A percentile compares a stretch with the other conserved stretches of the same genome.
Evolutionary conservation across 2,888 invertebrate genomes (phyloP).

Genomic region (Pandemis cinnamomeana): DNA sequence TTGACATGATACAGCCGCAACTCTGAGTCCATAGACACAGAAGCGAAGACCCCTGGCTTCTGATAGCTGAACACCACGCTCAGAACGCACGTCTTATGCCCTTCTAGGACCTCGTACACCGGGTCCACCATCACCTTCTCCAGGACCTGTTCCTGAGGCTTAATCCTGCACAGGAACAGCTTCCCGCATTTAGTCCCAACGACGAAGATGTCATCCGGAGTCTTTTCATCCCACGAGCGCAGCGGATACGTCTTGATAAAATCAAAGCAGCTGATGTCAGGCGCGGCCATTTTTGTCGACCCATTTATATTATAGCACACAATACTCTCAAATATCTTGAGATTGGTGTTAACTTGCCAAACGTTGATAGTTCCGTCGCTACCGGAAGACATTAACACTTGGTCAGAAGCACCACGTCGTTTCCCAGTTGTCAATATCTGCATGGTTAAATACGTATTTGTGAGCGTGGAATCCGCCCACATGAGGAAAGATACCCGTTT

Average conservation of each 20-base stretch:
- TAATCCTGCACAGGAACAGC: slow-evolving; percentile 64
- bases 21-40: slow-evolving; percentile 73
- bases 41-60: slow-evolving; percentile 65
- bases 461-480: slow-evolving; percentile 67
- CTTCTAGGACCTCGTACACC: slow-evolving; percentile 61
- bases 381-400: slow-evolving; percentile 60
- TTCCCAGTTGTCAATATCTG: slow-evolving; percentile 66
- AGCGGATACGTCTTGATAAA: slow-evolving; percentile 66
- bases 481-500: slow-evolving; percentile 61
- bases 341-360: slow-evolving; percentile 70
- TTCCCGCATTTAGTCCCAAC: slow-evolving; percentile 67
- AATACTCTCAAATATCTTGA: slow-evolving; percentile 65
- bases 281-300: slow-evolving; percentile 53
- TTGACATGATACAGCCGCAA: slow-evolving; percentile 67
- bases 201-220: slow-evolving; percentile 65
- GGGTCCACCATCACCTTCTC: slow-evolving; percentile 62
- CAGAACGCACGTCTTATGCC: slow-evolving; percentile 65
- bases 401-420: slow-evolving; percentile 68
- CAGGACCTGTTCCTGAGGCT: slow-evolving; percentile 46
- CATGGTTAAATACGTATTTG: slow-evolving; percentile 64
- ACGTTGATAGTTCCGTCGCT: slow-evolving; percentile 63
- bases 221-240: slow-evolving; percentile 60
- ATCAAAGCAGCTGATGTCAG: slow-evolving; percentile 73
- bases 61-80: slow-evolving; percentile 66
- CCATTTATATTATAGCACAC: slow-evolving; percentile 63